Conservation (phyloP, 2,113 vertebrate genomes). For the Oreochromis tanganicae region DNA sequence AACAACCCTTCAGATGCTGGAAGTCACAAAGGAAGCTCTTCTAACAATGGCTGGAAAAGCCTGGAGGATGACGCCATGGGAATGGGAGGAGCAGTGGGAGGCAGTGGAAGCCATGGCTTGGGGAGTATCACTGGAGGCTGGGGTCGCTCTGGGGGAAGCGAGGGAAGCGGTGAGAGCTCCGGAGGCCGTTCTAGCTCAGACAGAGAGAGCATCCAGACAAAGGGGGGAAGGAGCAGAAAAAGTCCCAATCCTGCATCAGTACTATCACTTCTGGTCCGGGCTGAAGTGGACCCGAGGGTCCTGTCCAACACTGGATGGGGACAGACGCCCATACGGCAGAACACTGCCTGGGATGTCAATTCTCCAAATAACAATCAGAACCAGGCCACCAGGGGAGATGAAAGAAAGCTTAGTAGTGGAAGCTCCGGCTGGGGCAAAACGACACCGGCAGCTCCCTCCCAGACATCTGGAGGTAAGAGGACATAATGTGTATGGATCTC, state of each 20-base stretch:
- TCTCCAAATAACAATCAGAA: constrained; percentile 66
- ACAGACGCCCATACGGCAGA: constrained; percentile 94
- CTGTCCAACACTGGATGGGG: constrained; percentile 98
- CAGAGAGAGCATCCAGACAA: constrained; percentile 65
- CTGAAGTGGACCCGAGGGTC: constrained; percentile 91
- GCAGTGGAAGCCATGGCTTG: constrained; percentile 23
- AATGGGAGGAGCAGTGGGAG: constrained; percentile 33
- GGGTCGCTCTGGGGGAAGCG: constrained; percentile 74
- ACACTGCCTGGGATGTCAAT: constrained; percentile 91
- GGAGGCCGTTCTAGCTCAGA: constrained; percentile 79
- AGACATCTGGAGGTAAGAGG: constrained; percentile 76
- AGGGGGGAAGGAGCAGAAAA: constrained; percentile 74
- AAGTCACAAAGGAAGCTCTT: constrained; percentile 80
- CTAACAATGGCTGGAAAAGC: constrained; percentile 86
- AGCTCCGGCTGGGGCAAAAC: constrained; percentile 84
- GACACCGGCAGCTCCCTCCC: constrained; percentile 71
- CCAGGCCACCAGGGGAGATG: constrained; percentile 50
- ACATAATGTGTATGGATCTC: not conserved
- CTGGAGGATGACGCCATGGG: constrained; percentile 87
- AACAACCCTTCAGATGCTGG: constrained; percentile 72
- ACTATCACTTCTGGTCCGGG: constrained; percentile 73
- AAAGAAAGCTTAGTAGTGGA: constrained; percentile 83
- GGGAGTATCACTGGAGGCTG: constrained; percentile 43
- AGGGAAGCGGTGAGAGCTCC: constrained; percentile 83
- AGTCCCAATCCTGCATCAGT: constrained; percentile 71